Evolutionary conservation across 2,888 invertebrate genomes (phyloP), one percentile per base, ranked within the genome.

Genomic region (Cistogaster globosa): DNA sequence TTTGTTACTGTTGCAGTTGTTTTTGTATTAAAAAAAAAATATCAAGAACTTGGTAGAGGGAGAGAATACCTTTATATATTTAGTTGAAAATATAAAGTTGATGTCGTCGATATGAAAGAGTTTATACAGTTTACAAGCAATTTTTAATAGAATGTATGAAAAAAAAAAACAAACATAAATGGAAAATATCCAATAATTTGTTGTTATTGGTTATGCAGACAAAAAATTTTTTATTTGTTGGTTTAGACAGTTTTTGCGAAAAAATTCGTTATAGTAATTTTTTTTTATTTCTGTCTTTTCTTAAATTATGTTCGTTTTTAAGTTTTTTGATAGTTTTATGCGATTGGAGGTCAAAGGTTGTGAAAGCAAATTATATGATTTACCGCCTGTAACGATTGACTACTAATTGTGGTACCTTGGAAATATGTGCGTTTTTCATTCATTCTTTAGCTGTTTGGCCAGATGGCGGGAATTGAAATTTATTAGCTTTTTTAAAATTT

Each of bases 261-360:
- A 51, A 76, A 65, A 67, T 67, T 20, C 53, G 53, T 45, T 58
- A 18, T 26, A 53, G 4, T 16, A 14, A 9, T 18, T n/a, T n/a
- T 9, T 57, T 20, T 14, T 42, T 11, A 4, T 42, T 22, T 51
- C 22, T 69, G 18, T 62, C 45, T 53, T 51, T 77, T 14, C 26
- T 18, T 69, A 65, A 85, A 69, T 75, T 85, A 85, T 85, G 69
- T 60, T 74, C 20, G 36, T 79, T 82, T 71, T 65, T 38, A 58
- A 85, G 48, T 71, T 75, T 58, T 48, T 82, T 82, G 85, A 85
- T 79, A 79, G 69, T 75, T 85, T 85, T 85, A 85, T 85, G 85
- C 45, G 85, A 82, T 79, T 75, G 75, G 75, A 82, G 85, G 85
- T 85, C 82, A 82, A 36, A 77, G 82, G 82, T 82, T 82, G 71